phyloP scores from a whole-genome alignment of 1,140 invertebrate species.

The Temnothorax longispinosus region DNA sequence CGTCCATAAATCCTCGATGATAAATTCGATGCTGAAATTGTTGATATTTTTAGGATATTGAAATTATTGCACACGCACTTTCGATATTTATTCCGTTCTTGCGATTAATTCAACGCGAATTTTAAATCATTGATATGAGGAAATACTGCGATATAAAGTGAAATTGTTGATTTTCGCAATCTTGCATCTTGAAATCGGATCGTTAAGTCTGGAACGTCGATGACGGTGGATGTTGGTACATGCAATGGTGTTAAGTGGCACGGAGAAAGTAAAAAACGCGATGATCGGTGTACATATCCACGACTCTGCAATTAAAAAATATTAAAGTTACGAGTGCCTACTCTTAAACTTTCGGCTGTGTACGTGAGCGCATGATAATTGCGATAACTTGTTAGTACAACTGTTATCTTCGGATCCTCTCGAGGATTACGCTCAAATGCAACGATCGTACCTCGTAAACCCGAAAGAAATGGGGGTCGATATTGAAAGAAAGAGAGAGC shows the following conservation, averaged over 20 bases:
- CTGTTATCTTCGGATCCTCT: conserved; percentile 28
- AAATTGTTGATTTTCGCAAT: conserved; percentile 28
- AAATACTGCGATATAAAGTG: not conserved
- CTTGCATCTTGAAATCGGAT: not conserved
- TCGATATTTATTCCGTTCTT: not conserved
- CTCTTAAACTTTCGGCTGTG: not conserved
- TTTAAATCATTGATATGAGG: not conserved
- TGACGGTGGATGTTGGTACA: not conserved
- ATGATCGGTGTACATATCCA: not conserved
- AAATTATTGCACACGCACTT: not conserved
- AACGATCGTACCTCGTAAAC: conserved; percentile 52
- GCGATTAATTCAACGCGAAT: not conserved
- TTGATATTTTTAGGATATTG: not conserved
- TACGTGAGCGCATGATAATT: conserved; percentile 46
- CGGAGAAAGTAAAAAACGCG: conserved; percentile 25
- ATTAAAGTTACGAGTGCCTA: conserved; percentile 45
- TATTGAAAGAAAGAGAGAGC: not conserved
- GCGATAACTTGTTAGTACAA: conserved; percentile 54
- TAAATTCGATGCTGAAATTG: not conserved
- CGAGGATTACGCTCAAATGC: conserved; percentile 26
- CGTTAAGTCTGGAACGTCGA: not conserved
- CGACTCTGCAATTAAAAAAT: conserved; percentile 47
- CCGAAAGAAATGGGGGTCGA: conserved; percentile 38
- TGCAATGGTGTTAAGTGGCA: conserved; percentile 21
- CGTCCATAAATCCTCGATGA: not conserved